Conservation (phyloP, 2,113 vertebrate genomes). For the Vanacampus margaritifer region DNA sequence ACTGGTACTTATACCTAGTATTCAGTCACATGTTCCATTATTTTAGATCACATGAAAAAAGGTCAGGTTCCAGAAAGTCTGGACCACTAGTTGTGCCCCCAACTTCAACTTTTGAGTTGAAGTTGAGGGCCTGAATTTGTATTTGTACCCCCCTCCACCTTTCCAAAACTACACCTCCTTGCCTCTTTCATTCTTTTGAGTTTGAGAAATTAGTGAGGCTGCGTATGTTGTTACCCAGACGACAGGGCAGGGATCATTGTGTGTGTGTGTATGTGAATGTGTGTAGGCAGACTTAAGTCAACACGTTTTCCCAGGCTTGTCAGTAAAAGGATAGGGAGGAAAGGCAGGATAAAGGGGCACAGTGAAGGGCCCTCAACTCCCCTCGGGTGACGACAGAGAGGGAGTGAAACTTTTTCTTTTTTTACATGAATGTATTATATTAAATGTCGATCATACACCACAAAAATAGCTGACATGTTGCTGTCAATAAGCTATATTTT, state of each 20-base stretch:
- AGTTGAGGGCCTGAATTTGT: slow-evolving; percentile 30
- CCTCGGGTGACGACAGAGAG: slow-evolving; percentile 12
- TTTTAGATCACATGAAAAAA: neutral
- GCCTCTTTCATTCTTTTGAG: slow-evolving; percentile 47
- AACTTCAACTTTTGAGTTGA: slow-evolving; percentile 16
- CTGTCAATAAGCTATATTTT: neutral
- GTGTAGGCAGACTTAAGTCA: slow-evolving; percentile 47
- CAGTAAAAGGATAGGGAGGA: slow-evolving; percentile 47
- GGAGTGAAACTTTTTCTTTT: no score
- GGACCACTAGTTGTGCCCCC: neutral
- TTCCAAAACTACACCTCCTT: slow-evolving; percentile 56
- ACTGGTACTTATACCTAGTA: neutral
- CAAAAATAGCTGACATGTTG: neutral
- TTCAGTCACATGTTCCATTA: neutral
- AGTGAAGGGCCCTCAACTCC: neutral
- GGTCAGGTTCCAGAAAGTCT: slow-evolving; percentile 1
- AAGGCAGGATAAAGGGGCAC: slow-evolving; percentile 14
- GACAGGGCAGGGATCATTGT: slow-evolving; percentile 64
- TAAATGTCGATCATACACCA: neutral
- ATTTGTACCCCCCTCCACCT: slow-evolving; percentile 41
- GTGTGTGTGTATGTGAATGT: slow-evolving; percentile 57
- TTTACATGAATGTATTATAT: slow-evolving; percentile 13
- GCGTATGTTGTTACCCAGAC: slow-evolving; percentile 60
- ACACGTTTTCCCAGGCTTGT: slow-evolving; percentile 75
- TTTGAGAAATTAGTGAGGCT: slow-evolving; percentile 57